Conservation (phyloP, 2,888 invertebrate genomes). For the Chrysomela aeneicollis region DNA sequence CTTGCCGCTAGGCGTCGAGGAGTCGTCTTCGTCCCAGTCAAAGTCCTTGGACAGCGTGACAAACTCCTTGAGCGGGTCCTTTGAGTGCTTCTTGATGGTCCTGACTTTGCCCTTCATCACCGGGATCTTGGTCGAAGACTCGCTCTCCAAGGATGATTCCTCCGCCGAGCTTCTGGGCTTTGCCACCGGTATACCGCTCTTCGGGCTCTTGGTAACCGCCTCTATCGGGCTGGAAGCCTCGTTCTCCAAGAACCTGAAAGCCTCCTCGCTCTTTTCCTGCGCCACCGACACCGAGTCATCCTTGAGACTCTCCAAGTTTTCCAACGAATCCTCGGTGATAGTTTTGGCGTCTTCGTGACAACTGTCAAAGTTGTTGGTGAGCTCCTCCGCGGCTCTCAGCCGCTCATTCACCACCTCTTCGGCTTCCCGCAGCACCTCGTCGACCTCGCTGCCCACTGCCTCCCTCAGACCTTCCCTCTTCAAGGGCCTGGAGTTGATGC, state of each 20-base stretch:
- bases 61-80: conserved; percentile 61
- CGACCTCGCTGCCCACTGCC: conserved; percentile 51
- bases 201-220: conserved; percentile 40
- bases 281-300: conserved; percentile 56
- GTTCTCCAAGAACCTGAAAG: conserved; percentile 59
- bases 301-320: conserved; percentile 55
- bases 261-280: conserved; percentile 58
- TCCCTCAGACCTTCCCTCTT: conserved; percentile 41
- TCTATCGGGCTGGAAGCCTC: conserved; percentile 51
- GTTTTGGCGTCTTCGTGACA: conserved; percentile 56
- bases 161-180: conserved; percentile 52
- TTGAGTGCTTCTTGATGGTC: conserved; percentile 64
- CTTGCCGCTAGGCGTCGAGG: conserved; percentile 28
- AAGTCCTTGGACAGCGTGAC: conserved; percentile 59
- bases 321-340: conserved; percentile 58
- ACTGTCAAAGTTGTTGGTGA: conserved; percentile 56
- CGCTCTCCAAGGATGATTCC: conserved; percentile 52
- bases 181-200: conserved; percentile 55
- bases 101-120: conserved; percentile 61
- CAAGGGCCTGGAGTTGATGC: conserved; percentile 49
- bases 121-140: conserved; percentile 59
- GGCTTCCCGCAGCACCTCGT: conserved; percentile 55
- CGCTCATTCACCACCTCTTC: conserved; percentile 57
- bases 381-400: conserved; percentile 36
- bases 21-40: conserved; percentile 59